These are phyloP conservation scores for Delia radicum DNA, from an alignment of 1,140 invertebrate species.

Conservation along the genomic window DNA sequence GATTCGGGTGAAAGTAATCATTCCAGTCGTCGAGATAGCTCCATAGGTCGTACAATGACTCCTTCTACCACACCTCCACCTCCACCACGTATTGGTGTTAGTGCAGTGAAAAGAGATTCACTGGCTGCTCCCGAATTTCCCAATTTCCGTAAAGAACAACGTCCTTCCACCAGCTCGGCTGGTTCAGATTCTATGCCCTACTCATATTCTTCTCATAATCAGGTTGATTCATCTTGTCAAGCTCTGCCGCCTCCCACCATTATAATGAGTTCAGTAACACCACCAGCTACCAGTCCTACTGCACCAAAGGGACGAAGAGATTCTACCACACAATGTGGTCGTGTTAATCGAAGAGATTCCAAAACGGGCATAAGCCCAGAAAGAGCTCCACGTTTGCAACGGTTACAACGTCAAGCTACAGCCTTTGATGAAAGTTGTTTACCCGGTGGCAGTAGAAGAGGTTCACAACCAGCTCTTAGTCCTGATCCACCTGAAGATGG, in stretches of 20 bases:
- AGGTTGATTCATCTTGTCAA: slow-evolving; percentile 63
- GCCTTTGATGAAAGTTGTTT: slow-evolving; percentile 81
- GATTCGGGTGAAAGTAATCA: slow-evolving; percentile 66
- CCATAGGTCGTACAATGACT: slow-evolving; percentile 55
- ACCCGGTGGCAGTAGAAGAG: slow-evolving; percentile 69
- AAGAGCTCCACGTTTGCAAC: slow-evolving; percentile 66
- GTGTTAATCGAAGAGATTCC: slow-evolving; percentile 66
- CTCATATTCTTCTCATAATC: slow-evolving; percentile 41
- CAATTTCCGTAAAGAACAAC: slow-evolving; percentile 64
- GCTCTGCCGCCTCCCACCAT: slow-evolving; percentile 75
- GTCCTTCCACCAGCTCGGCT: slow-evolving; percentile 77
- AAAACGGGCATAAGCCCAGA: slow-evolving; percentile 67
- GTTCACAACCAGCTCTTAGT: slow-evolving; percentile 78
- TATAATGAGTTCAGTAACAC: slow-evolving; percentile 77
- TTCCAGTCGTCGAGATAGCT: slow-evolving; percentile 66
- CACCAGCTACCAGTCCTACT: slow-evolving; percentile 73
- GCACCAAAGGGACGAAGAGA: slow-evolving; percentile 68
- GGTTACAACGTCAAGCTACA: slow-evolving; percentile 80
- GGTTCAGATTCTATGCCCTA: slow-evolving; percentile 66
- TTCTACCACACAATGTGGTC: slow-evolving; percentile 79
- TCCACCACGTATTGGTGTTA: slow-evolving; percentile 62
- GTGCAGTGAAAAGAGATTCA: slow-evolving; percentile 68
- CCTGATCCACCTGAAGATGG: slow-evolving; percentile 66
- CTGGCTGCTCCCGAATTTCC: slow-evolving; percentile 58
- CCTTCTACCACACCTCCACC: slow-evolving; percentile 62